Percentiles rank a stretch among this genome's conserved stretches.
These are phyloP conservation scores for Cryptus viduatorius DNA, from an alignment of 2,888 invertebrate species.

Conservation along the genomic window DNA sequence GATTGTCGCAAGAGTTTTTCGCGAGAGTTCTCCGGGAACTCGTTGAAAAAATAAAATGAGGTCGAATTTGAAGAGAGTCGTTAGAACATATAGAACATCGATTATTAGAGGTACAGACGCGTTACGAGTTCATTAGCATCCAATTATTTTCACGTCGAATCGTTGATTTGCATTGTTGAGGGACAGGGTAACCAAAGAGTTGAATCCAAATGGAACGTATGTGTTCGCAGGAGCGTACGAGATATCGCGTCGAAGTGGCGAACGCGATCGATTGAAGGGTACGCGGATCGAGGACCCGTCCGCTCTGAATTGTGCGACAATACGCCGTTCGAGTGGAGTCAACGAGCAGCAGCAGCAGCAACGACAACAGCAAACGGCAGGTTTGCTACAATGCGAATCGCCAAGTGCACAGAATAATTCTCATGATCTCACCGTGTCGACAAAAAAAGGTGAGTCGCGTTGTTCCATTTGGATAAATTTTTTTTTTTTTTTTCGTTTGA, in stretches of 20 bases:
- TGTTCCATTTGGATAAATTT: slow-evolving; percentile 21
- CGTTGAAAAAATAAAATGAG: slow-evolving; percentile 59
- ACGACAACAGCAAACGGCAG: neutral
- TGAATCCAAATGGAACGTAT: neutral
- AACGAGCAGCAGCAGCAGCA: slow-evolving; percentile 22
- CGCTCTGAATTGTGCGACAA: slow-evolving; percentile 45
- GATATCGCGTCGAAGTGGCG: slow-evolving; percentile 47
- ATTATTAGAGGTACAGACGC: slow-evolving; percentile 16
- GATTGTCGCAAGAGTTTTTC: neutral
- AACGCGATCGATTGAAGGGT: slow-evolving; percentile 57
- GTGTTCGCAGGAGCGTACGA: neutral
- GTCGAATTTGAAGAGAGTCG: slow-evolving; percentile 36
- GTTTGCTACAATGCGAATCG: slow-evolving; percentile 7
- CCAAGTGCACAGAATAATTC: slow-evolving; percentile 34
- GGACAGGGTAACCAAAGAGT: slow-evolving; percentile 14
- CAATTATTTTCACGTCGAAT: slow-evolving; percentile 80
- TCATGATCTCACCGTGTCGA: slow-evolving; percentile 17
- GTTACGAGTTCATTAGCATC: slow-evolving; percentile 78
- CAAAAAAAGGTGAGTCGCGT: neutral
- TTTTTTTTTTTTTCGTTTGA: slow-evolving; percentile 2
- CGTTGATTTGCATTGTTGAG: slow-evolving; percentile 69
- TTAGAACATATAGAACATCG: slow-evolving; percentile 30
- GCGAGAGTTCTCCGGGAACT: neutral
- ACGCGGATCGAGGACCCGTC: slow-evolving; percentile 35
- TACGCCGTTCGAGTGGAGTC: slow-evolving; percentile 47